phyloP scores from a whole-genome alignment of 2,113 vertebrate species.

The Coracopsis vasa region DNA sequence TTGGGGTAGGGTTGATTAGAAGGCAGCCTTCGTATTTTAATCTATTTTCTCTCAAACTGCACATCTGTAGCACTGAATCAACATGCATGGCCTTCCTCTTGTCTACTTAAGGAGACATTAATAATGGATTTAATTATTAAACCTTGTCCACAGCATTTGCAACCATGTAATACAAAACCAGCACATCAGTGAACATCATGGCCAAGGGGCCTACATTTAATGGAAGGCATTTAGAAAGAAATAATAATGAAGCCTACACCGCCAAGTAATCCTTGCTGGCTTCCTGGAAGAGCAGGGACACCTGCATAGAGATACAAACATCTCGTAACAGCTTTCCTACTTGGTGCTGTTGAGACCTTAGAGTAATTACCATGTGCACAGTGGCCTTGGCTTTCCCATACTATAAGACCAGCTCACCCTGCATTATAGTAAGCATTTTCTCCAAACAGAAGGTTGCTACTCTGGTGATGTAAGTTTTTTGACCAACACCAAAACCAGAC shows the following conservation, averaged over 20 bases:
- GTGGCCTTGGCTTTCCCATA: not conserved
- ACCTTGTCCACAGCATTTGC: conserved; percentile 19
- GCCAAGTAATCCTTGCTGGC: conserved; percentile 22
- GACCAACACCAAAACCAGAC: not conserved
- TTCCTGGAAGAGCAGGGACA: conserved; percentile 47
- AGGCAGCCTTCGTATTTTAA: not conserved
- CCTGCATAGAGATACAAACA: not conserved
- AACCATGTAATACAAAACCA: conserved; percentile 53
- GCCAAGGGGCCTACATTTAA: conserved; percentile 29
- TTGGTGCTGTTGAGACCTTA: not conserved
- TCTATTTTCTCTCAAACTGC: not conserved
- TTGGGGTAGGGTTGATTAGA: not conserved
- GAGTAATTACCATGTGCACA: not conserved
- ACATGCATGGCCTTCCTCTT: not conserved
- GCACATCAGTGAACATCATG: not conserved
- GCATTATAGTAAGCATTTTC: not conserved
- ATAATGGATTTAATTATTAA: conserved; percentile 66
- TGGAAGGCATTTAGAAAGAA: conserved; percentile 9
- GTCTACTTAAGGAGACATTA: conserved; percentile 31
- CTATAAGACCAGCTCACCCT: not conserved
- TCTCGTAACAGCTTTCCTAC: not conserved
- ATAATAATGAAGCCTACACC: not conserved
- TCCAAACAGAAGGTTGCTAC: not conserved
- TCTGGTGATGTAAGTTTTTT: not conserved
- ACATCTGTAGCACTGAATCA: conserved; percentile 4